These are phyloP conservation scores for Podarcis siculus DNA, from an alignment of 2,797 vertebrate genomes.

Conservation along the genomic window DNA sequence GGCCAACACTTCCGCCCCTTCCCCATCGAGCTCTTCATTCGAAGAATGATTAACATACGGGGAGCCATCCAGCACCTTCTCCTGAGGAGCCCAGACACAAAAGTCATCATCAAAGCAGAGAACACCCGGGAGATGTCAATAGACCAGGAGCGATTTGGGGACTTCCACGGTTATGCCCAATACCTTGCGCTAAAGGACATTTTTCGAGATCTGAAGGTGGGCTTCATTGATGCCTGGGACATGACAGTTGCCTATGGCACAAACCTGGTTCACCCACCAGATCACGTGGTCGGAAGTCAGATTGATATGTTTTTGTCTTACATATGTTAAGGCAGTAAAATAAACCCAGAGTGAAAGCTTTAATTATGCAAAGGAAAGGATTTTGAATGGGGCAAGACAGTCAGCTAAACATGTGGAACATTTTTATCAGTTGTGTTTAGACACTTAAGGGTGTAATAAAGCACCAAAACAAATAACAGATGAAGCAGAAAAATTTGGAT, in stretches of 20 bases:
- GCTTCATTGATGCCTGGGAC: slow-evolving; percentile 69
- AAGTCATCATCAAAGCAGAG: slow-evolving; percentile 65
- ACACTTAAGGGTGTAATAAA: too few species aligned
- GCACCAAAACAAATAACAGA: too few species aligned
- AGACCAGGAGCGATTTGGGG: slow-evolving; percentile 54
- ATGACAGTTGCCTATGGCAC: slow-evolving; percentile 59
- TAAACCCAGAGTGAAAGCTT: too few species aligned
- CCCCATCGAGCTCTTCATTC: slow-evolving; percentile 61
- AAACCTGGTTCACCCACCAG: slow-evolving; percentile 2
- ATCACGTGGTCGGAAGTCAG: slow-evolving; percentile 58
- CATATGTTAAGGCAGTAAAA: slow-evolving; percentile 47
- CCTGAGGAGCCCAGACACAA: slow-evolving; percentile 62
- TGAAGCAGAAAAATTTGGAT: too few species aligned
- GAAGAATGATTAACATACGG: slow-evolving; percentile 47
- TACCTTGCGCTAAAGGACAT: slow-evolving; percentile 58
- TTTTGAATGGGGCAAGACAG: too few species aligned
- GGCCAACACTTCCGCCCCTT: slow-evolving; percentile 72
- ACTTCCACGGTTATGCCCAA: slow-evolving; percentile 66
- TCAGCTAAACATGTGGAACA: too few species aligned
- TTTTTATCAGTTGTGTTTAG: too few species aligned
- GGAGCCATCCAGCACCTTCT: slow-evolving; percentile 53
- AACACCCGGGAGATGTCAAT: slow-evolving; percentile 52
- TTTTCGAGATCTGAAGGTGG: slow-evolving; percentile 56
- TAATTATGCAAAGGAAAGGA: too few species aligned
- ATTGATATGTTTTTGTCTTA: slow-evolving; percentile 63